A percentile compares a stretch with the other conserved stretches of the same genome.
These are phyloP conservation scores for Numida meleagris DNA, from an alignment of 2,113 vertebrate species.

Conservation along the genomic window DNA sequence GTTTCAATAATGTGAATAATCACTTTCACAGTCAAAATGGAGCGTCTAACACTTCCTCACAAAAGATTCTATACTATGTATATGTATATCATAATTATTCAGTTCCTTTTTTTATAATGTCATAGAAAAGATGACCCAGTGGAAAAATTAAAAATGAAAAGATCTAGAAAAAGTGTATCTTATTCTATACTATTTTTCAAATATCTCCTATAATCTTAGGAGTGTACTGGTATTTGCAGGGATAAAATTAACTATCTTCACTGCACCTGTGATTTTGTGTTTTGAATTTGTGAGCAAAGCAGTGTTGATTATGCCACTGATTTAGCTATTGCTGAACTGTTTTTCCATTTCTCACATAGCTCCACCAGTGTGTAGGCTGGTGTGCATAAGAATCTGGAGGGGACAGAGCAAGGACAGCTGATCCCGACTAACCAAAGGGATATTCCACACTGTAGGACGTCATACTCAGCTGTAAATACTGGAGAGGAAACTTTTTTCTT, in stretches of 20 bases:
- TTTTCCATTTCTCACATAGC: background rate
- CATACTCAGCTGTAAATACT: too few species aligned
- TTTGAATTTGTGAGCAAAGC: background rate
- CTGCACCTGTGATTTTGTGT: background rate
- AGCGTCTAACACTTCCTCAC: background rate
- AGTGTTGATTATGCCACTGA: background rate
- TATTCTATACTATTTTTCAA: background rate
- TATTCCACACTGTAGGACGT: background rate
- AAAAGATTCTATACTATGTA: background rate
- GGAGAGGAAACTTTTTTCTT: background rate
- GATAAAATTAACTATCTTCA: background rate
- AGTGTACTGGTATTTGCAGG: background rate
- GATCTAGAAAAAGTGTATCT: background rate
- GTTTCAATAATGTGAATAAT: background rate
- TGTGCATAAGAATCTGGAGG: background rate
- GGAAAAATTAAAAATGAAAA: background rate
- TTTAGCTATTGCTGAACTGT: background rate
- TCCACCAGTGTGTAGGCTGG: rapidly evolving
- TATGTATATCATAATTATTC: too few species aligned
- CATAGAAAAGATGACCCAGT: background rate
- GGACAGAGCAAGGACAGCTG: background rate
- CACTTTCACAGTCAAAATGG: background rate
- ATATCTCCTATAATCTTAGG: background rate
- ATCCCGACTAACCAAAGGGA: background rate
- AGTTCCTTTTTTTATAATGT: background rate